These are phyloP conservation scores for Caenorhabditis sp. DNA, from an alignment of 2,888 invertebrate genomes.

Conservation along the genomic window DNA sequence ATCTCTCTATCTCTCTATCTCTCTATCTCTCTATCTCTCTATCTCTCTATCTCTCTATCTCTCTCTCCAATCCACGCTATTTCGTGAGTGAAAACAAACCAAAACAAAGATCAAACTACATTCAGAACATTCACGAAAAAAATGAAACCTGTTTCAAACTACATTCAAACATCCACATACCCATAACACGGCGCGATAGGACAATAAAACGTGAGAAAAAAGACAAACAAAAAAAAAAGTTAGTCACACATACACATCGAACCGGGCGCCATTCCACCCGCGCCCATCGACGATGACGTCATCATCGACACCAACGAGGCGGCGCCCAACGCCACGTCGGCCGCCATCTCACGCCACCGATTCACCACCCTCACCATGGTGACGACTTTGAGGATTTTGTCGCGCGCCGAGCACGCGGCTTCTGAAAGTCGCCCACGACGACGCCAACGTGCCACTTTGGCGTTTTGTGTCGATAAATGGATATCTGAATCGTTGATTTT, in stretches of 20 bases:
- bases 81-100: not conserved
- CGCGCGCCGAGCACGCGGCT: slow-evolving; percentile 58
- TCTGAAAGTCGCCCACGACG: slow-evolving; percentile 53
- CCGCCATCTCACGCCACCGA: slow-evolving; percentile 57
- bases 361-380: slow-evolving; percentile 69
- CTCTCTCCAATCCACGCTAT: too few species aligned
- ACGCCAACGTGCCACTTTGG: slow-evolving; percentile 34
- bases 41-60: too few species aligned
- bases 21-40: too few species aligned
- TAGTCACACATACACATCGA: slow-evolving; percentile 3
- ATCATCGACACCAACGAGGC: slow-evolving; percentile 52
- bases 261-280: slow-evolving; percentile 1
- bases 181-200: not conserved
- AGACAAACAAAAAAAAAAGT: not conserved
- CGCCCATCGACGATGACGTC: slow-evolving; percentile 14
- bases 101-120: slow-evolving; percentile 19
- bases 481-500: slow-evolving; percentile 5
- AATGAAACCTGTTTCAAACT: too few species aligned
- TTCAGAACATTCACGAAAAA: not conserved
- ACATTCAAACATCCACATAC: not conserved
- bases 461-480: not conserved
- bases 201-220: not conserved
- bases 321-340: slow-evolving; percentile 48
- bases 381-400: slow-evolving; percentile 69
- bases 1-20: too few species aligned